These are phyloP conservation scores for Musca vetustissima DNA, from an alignment of 1,140 invertebrate genomes.

Conservation along the genomic window DNA sequence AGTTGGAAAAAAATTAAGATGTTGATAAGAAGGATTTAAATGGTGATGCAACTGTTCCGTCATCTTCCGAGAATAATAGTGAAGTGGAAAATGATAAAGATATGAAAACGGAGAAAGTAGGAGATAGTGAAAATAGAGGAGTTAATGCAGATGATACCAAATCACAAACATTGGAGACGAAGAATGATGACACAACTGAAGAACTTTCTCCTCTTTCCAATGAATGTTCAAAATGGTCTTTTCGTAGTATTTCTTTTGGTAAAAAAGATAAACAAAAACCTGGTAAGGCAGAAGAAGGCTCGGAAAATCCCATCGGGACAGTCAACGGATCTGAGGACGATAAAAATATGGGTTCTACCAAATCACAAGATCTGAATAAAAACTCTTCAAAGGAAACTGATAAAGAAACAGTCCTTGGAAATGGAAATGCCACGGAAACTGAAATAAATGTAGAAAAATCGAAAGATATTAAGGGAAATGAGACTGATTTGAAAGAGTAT, in stretches of 20 bases:
- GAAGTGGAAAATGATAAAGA: conserved; percentile 70
- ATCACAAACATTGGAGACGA: too few relatives aligned
- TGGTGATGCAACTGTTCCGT: too few relatives aligned
- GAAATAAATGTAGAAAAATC: conserved; percentile 43
- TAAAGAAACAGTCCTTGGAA: conserved; percentile 38
- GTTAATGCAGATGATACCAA: conserved; percentile 37
- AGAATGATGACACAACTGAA: too few relatives aligned
- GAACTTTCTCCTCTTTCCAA: too few relatives aligned
- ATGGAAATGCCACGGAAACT: conserved; percentile 41
- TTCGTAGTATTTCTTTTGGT: conserved; percentile 80
- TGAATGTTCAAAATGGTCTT: conserved; percentile 84
- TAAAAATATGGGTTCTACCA: conserved; percentile 16
- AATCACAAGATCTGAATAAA: conserved; percentile 24
- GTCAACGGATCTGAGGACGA: conserved; percentile 43
- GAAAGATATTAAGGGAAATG: too few relatives aligned
- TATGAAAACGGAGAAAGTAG: conserved; percentile 64
- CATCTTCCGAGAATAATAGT: conserved; percentile 56
- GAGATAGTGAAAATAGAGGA: conserved; percentile 41
- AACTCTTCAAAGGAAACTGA: conserved; percentile 4
- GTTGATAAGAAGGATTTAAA: too few relatives aligned
- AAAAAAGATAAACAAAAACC: conserved; percentile 84
- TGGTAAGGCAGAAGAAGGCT: too few relatives aligned
- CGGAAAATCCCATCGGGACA: conserved; percentile 52
- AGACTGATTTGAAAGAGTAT: too few relatives aligned
- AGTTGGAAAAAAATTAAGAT: too few relatives aligned